Evolutionary conservation across 1,140 invertebrate species (phyloP).

Genomic region (Apis laboriosa): DNA sequence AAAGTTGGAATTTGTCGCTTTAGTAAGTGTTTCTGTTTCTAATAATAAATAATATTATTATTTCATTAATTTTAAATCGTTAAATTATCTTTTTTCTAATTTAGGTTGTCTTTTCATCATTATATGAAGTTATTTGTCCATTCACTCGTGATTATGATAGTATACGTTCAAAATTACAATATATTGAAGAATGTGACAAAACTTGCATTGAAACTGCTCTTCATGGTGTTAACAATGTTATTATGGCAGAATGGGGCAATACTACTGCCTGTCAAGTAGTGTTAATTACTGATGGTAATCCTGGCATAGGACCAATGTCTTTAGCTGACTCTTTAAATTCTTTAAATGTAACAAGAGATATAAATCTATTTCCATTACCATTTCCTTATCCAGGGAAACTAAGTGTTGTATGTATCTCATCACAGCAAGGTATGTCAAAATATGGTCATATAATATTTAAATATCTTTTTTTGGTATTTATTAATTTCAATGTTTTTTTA

Average conservation of each 20-base stretch:
- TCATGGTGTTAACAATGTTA: slow-evolving; percentile 87
- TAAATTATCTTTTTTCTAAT: slow-evolving; percentile 19
- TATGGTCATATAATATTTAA: slow-evolving; percentile 8
- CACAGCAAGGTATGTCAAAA: slow-evolving; percentile 77
- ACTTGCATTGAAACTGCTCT: slow-evolving; percentile 91
- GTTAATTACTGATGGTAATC: slow-evolving; percentile 90
- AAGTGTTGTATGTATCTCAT: slow-evolving; percentile 87
- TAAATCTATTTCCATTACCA: slow-evolving; percentile 85
- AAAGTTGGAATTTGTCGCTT: slow-evolving; percentile 94
- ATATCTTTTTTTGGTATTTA: slow-evolving; percentile 21
- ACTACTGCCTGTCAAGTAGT: slow-evolving; percentile 90
- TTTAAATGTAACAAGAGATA: slow-evolving; percentile 71
- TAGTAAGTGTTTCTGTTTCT: slow-evolving; percentile 83
- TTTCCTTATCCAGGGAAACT: slow-evolving; percentile 92
- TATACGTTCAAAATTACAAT: slow-evolving; percentile 87
- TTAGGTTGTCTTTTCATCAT: slow-evolving; percentile 89
- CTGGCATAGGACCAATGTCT: slow-evolving; percentile 85
- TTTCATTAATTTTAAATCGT: slow-evolving; percentile 21
- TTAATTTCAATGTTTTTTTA: slow-evolving; percentile 22
- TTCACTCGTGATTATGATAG: slow-evolving; percentile 93
- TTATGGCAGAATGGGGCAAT: slow-evolving; percentile 92
- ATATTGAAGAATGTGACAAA: slow-evolving; percentile 91
- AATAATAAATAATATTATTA: slow-evolving; percentile 12
- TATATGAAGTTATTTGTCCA: slow-evolving; percentile 88
- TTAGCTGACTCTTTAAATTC: slow-evolving; percentile 81